These are phyloP conservation scores for Campodea augens DNA, from an alignment of 1,140 invertebrate species.

Conservation along the genomic window DNA sequence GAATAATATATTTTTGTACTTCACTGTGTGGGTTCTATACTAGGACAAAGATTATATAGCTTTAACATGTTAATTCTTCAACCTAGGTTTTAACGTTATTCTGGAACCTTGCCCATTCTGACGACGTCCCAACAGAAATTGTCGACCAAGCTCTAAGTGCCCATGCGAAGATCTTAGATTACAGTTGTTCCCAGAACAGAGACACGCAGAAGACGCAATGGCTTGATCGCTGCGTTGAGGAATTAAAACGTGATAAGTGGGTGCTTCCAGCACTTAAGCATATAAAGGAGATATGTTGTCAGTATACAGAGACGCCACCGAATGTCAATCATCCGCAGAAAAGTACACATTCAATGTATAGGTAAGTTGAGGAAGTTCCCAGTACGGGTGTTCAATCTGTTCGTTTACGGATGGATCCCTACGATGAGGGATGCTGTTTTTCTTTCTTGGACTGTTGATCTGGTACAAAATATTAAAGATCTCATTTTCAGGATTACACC, in stretches of 20 bases:
- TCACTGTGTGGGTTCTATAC: no score
- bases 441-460: no score
- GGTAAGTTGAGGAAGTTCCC: background rate
- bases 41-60: no score
- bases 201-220: conserved; percentile 91
- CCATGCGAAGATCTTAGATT: conserved; percentile 95
- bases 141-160: conserved; percentile 90
- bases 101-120: conserved; percentile 91
- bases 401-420: no score
- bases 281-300: conserved; percentile 84
- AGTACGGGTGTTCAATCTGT: conserved; percentile 17
- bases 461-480: no score
- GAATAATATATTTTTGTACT: no score
- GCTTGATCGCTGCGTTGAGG: conserved; percentile 88
- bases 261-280: conserved; percentile 86
- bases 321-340: conserved; percentile 40
- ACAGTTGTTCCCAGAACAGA: conserved; percentile 85
- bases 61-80: no score
- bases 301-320: conserved; percentile 62
- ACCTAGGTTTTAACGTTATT: conserved; percentile 82
- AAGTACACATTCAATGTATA: background rate
- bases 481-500: no score
- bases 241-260: conserved; percentile 79
- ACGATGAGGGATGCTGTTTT: no score
- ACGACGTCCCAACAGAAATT: conserved; percentile 90